phyloP scores from a whole-genome alignment of 2,113 vertebrate genomes.

The Otis tarda region DNA sequence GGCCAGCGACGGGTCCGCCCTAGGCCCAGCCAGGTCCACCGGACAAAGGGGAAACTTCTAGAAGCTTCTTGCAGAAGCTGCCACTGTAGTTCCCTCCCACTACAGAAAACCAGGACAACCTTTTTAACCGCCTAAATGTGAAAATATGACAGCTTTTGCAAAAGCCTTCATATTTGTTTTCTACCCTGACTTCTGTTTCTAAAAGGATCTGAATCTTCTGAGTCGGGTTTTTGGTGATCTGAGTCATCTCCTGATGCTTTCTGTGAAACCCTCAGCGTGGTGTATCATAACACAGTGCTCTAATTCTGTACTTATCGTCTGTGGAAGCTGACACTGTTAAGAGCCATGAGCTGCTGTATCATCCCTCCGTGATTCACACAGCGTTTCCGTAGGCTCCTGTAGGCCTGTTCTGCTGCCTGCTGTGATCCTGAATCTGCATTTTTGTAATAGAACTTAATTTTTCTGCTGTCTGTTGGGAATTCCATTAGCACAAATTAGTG shows the following conservation, averaged over 20 bases:
- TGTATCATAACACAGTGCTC: fast-evolving
- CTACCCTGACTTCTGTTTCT: background rate
- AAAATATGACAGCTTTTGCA: background rate
- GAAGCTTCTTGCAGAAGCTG: too few relatives aligned
- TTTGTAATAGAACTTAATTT: background rate
- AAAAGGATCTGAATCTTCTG: background rate
- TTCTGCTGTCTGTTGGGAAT: conserved; percentile 1
- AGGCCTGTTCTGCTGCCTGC: background rate
- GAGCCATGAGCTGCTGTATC: background rate
- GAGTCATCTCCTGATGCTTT: background rate
- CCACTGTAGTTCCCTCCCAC: too few relatives aligned
- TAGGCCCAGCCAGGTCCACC: too few relatives aligned
- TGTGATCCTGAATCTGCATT: background rate
- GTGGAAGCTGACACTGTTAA: background rate
- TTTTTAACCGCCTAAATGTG: background rate
- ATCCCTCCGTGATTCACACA: background rate
- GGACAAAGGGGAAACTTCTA: too few relatives aligned
- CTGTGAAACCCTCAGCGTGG: background rate
- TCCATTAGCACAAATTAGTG: background rate
- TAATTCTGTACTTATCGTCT: background rate
- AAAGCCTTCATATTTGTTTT: background rate
- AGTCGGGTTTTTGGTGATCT: background rate
- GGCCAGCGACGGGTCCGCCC: too few relatives aligned
- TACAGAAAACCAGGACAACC: too few relatives aligned
- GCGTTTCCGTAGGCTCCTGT: background rate